Evolutionary conservation across 2,797 vertebrate genomes (phyloP).

Genomic region (Anguilla marmorata): DNA sequence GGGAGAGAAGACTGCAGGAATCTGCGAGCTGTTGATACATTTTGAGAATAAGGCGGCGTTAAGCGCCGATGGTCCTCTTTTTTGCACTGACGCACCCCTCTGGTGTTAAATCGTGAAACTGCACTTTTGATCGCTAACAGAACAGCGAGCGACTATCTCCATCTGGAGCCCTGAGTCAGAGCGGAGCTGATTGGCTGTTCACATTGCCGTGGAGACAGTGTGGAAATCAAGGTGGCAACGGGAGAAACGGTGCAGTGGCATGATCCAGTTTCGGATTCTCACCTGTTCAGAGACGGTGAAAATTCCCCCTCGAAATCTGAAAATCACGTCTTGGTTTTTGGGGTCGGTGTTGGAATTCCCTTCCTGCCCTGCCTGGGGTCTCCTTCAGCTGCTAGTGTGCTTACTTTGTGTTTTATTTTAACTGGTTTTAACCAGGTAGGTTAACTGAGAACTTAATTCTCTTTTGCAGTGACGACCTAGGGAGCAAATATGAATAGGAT

Average conservation of each 20-base stretch:
- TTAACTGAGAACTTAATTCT: not conserved
- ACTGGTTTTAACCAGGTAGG: too few relatives aligned
- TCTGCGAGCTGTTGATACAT: not conserved
- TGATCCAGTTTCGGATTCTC: not conserved
- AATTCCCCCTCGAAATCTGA: not conserved
- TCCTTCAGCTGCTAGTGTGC: not conserved
- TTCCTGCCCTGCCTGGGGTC: not conserved
- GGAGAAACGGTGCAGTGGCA: not conserved
- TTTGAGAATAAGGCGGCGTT: not conserved
- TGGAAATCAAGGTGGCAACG: not conserved
- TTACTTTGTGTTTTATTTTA: not conserved
- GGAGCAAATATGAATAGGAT: too few relatives aligned
- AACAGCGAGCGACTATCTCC: not conserved
- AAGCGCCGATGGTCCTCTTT: not conserved
- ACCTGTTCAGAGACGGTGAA: not conserved
- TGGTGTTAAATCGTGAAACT: not conserved
- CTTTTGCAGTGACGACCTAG: not conserved
- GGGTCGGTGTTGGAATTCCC: not conserved
- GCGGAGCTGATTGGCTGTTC: not conserved
- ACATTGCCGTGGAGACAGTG: not conserved
- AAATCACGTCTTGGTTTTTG: not conserved
- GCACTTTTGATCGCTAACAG: not conserved
- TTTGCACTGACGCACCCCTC: not conserved
- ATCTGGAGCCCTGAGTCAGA: constrained; percentile 6
- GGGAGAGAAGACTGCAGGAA: not conserved